Conservation (phyloP, 2,113 vertebrate genomes). For the Leucopsar rothschildi region DNA sequence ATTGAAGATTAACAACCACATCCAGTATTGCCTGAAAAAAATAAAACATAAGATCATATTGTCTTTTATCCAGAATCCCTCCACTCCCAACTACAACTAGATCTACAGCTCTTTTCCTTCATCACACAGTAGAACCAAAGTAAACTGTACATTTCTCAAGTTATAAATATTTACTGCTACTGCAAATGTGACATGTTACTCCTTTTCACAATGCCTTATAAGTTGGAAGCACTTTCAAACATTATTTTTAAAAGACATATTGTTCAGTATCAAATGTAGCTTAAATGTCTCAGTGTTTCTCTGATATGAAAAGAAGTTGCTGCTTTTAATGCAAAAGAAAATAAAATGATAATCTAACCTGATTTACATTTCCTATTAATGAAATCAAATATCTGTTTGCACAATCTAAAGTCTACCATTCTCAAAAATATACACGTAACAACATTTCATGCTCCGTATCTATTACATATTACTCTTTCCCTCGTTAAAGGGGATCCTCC, state of each 20-base stretch:
- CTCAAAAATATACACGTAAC: background rate
- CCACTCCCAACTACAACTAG: background rate
- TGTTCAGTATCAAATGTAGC: background rate
- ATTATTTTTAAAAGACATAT: background rate
- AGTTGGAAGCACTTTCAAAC: background rate
- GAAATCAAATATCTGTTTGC: background rate
- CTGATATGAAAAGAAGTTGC: background rate
- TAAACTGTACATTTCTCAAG: background rate
- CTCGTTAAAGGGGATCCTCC: background rate
- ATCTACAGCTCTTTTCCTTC: background rate
- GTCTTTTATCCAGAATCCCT: background rate
- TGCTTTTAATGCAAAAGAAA: background rate
- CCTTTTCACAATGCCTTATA: background rate
- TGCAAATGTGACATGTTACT: background rate
- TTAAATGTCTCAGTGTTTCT: background rate
- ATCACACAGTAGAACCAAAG: background rate
- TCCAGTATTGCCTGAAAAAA: constrained; percentile 80
- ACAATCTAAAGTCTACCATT: background rate
- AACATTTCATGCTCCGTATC: background rate
- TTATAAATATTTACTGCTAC: background rate
- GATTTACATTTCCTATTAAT: background rate
- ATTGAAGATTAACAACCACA: constrained; percentile 84
- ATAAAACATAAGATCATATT: background rate
- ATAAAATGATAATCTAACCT: background rate
- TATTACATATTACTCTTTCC: background rate